These are phyloP conservation scores for Helicoverpa assulta DNA, from an alignment of 2,888 invertebrate genomes.

Conservation along the genomic window DNA sequence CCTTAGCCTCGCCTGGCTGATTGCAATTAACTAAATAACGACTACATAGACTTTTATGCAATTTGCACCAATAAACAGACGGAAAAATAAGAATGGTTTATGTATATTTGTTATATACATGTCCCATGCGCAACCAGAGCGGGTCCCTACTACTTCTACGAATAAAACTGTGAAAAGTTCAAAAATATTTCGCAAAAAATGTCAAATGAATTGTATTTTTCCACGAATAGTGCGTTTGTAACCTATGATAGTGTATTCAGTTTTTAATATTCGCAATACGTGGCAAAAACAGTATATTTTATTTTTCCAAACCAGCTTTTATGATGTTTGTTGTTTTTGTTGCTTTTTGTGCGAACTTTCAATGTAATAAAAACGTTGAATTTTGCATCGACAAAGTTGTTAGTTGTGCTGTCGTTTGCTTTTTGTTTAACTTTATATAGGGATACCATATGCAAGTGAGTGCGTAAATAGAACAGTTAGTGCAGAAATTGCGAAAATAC, in stretches of 20 bases:
- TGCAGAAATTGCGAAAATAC: too few species aligned
- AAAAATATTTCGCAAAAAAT: not conserved
- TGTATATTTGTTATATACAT: too few species aligned
- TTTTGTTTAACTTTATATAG: not conserved
- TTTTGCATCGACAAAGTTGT: conserved; percentile 1
- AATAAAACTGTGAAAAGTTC: too few species aligned
- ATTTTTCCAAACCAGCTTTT: conserved; percentile 2
- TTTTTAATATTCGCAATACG: not conserved
- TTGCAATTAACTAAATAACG: too few species aligned
- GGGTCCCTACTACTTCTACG: too few species aligned
- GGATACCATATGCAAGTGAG: not conserved
- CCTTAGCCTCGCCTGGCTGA: too few species aligned
- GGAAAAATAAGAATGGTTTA: too few species aligned
- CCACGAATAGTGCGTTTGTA: not conserved
- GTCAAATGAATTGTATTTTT: not conserved
- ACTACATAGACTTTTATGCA: too few species aligned
- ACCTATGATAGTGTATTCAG: not conserved
- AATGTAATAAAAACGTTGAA: conserved; percentile 1
- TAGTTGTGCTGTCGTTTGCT: not conserved
- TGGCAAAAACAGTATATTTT: not conserved
- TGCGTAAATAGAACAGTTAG: too few species aligned
- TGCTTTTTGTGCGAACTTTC: not conserved
- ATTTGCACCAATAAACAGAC: too few species aligned
- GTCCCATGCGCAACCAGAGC: too few species aligned
- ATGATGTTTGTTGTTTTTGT: conserved; percentile 1